A percentile compares a stretch with the other conserved stretches of the same genome.
phyloP scores from a whole-genome alignment of 2,113 vertebrate genomes.

The Hippocampus mohnikei region DNA sequence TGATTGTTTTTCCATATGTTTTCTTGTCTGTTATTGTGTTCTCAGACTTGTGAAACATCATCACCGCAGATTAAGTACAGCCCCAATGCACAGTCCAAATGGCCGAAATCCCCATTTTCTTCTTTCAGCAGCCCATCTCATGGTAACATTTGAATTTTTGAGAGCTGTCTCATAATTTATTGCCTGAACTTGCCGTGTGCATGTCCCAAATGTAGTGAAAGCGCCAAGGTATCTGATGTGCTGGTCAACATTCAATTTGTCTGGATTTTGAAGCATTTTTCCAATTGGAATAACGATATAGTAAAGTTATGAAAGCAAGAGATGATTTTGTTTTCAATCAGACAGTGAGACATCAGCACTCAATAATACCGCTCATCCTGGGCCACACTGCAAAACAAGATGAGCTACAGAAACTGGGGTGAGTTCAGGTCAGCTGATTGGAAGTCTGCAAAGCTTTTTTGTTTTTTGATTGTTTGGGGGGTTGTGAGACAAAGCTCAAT shows the following conservation, averaged over 20 bases:
- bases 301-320: not conserved
- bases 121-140: not conserved
- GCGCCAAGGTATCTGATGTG: too few relatives aligned
- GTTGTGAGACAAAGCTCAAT: slow-evolving; percentile 16
- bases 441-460: slow-evolving; percentile 23
- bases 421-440: slow-evolving; percentile 35
- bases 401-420: slow-evolving; percentile 29
- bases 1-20: not conserved
- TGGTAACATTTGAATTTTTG: not conserved
- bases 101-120: not conserved
- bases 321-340: not conserved
- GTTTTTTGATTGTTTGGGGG: not conserved
- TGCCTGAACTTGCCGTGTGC: too few relatives aligned
- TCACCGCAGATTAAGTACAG: not conserved
- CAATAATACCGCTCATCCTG: not conserved
- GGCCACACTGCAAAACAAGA: slow-evolving; percentile 28
- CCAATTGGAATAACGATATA: not conserved
- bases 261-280: too few relatives aligned
- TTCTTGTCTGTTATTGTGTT: not conserved
- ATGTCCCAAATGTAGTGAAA: too few relatives aligned
- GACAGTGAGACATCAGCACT: not conserved
- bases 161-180: too few relatives aligned
- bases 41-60: not conserved
- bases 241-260: too few relatives aligned
- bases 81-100: not conserved